Evolutionary conservation across 53 echinoderm and acorn worm genomes (phyloP), one percentile per base, ranked within the genome.

Genomic region (Paracentrotus lividus): DNA sequence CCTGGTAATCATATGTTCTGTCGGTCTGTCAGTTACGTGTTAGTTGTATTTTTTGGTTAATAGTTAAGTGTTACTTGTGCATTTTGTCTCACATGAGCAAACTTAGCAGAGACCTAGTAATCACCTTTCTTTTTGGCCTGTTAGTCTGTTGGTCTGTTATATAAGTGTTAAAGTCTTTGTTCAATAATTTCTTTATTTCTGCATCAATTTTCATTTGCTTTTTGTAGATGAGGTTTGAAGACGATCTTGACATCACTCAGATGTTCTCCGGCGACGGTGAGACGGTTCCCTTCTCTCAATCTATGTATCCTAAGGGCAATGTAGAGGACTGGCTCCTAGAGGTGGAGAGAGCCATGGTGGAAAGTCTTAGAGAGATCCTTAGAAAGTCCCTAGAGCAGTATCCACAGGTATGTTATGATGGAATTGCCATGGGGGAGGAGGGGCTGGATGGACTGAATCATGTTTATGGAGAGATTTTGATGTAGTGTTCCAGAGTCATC

Each of bases 181-280:
- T 55, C 57, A 52, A 52, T n/a, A n/a, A n/a, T 12, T 51, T 51
- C 12, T 12, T 51, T 12, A 51, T 12, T 51, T 51, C 51, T 8
- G 51, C 51, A 51, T 12, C 51, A 51, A 51, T 51, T 51, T 13
- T 15, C 57, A 18, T 21, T 57, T 13, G 0, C 57, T 57, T 13
- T 57, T 57, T 57, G 97, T 95, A 97, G 97, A 93, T 98, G 42
- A 95, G 95, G 90, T 98, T 98, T 98, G 98, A 98, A 65, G 96
- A 96, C 77, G 99, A 99, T 85, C 93, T 99, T 33, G 87, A 96
- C 93, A 99, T 99, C 92, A 99, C 97, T 5, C 94, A 99, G 97
- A 99, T 99, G 99, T 99, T 95, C 95, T 99, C 99, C 51, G 96
- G 97, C 34, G 99, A 97, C 90, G 97, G 99, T 77, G 99, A 99